phyloP scores from a whole-genome alignment of 1,140 invertebrate genomes.

The Zaprionus camerounensis region DNA sequence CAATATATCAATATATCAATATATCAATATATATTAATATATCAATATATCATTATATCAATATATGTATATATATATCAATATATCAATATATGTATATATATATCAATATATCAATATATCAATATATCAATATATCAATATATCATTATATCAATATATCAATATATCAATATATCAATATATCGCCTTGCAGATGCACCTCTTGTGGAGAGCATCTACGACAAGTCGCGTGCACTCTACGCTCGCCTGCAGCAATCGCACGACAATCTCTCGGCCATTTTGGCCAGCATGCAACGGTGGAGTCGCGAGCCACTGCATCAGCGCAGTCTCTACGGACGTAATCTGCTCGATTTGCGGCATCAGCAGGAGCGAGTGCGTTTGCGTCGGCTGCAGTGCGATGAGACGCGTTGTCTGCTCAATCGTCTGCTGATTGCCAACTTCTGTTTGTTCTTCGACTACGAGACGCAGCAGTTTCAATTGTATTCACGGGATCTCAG shows the following conservation, averaged over 20 bases:
- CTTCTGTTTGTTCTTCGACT: slow-evolving; percentile 86
- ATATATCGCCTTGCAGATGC: slow-evolving; percentile 44
- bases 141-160: too few relatives aligned
- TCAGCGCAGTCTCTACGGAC: slow-evolving; percentile 86
- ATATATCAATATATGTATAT: too few relatives aligned
- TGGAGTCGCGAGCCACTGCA: slow-evolving; percentile 87
- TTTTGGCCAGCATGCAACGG: slow-evolving; percentile 85
- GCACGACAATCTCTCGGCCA: slow-evolving; percentile 85
- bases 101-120: too few relatives aligned
- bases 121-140: too few relatives aligned
- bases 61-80: too few relatives aligned
- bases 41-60: too few relatives aligned
- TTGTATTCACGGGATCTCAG: slow-evolving; percentile 64
- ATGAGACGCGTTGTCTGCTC: slow-evolving; percentile 86
- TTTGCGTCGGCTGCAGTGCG: slow-evolving; percentile 83
- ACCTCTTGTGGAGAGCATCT: slow-evolving; percentile 64
- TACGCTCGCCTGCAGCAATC: slow-evolving; percentile 86
- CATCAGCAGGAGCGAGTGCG: slow-evolving; percentile 85
- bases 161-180: too few relatives aligned
- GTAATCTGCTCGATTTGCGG: slow-evolving; percentile 86
- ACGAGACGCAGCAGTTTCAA: slow-evolving; percentile 69
- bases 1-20: too few relatives aligned
- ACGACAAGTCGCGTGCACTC: slow-evolving; percentile 77
- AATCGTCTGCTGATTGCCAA: slow-evolving; percentile 87
- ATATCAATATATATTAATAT: too few relatives aligned